These are phyloP conservation scores for Apodemus agrarius DNA, from an alignment of 2,797 vertebrate genomes.

Conservation along the genomic window DNA sequence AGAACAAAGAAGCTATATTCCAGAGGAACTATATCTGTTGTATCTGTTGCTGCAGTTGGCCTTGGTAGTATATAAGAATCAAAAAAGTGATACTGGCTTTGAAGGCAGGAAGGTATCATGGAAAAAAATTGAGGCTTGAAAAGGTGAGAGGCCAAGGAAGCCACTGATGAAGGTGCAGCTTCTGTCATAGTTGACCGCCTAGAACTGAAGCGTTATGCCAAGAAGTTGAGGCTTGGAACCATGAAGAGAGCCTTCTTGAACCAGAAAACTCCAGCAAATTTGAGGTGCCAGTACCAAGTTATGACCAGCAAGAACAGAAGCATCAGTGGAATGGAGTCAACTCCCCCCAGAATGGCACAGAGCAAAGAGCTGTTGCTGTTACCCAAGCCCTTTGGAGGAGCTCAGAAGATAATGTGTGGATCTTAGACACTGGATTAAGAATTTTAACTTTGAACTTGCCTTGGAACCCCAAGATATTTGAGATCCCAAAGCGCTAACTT, in stretches of 20 bases:
- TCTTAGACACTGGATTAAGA: no score
- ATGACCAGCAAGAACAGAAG: no score
- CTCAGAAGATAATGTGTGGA: no score
- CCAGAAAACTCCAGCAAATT: no score
- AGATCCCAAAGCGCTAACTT: background rate
- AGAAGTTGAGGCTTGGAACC: background rate
- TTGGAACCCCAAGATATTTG: background rate
- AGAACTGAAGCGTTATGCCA: background rate
- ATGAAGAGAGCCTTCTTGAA: background rate
- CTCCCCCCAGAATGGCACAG: no score
- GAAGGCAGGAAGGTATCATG: background rate
- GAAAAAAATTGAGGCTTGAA: background rate
- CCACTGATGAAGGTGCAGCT: background rate
- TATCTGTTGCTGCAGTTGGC: background rate
- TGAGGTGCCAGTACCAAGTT: no score
- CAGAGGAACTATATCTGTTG: background rate
- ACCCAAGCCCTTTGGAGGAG: no score
- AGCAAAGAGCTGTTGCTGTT: no score
- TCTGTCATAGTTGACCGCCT: background rate
- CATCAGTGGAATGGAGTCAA: no score
- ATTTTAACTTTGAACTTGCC: background rate
- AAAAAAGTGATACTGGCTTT: background rate
- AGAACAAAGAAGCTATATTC: background rate
- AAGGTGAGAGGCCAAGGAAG: background rate
- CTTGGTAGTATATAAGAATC: background rate